A percentile compares a stretch with the other conserved stretches of the same genome.
Conservation (phyloP, 2,113 vertebrate genomes). For the Lamprotornis superbus region DNA sequence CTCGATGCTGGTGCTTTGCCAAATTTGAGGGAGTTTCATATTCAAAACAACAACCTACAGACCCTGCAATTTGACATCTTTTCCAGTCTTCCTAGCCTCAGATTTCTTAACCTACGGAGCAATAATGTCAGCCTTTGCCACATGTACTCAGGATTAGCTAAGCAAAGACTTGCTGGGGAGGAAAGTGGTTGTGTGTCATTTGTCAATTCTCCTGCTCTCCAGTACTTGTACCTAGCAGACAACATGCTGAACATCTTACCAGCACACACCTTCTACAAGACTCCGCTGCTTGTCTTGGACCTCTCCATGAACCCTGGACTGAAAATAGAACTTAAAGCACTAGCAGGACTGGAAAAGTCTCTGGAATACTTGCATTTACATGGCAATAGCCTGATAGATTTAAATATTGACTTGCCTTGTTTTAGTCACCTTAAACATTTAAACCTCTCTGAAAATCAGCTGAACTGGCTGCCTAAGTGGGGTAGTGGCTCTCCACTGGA, state of each 20-base stretch:
- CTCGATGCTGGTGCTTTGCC: slow-evolving; percentile 58
- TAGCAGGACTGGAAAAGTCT: slow-evolving; percentile 84
- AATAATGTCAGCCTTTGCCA: slow-evolving; percentile 78
- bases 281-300: slow-evolving; percentile 80
- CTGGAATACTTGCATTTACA: slow-evolving; percentile 82
- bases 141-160: background rate
- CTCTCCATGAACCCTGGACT: slow-evolving; percentile 85
- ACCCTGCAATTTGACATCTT: slow-evolving; percentile 74
- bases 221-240: slow-evolving; percentile 79
- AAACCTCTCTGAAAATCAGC: slow-evolving; percentile 86
- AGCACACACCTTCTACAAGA: slow-evolving; percentile 75
- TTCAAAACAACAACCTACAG: slow-evolving; percentile 81
- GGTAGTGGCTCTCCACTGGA: slow-evolving; percentile 69
- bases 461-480: slow-evolving; percentile 81
- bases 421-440: slow-evolving; percentile 81
- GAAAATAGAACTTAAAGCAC: slow-evolving; percentile 72
- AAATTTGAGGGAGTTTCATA: slow-evolving; percentile 75
- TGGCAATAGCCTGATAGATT: slow-evolving; percentile 76
- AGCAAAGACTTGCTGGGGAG: background rate
- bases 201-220: slow-evolving; percentile 55
- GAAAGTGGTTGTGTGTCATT: slow-evolving; percentile 77
- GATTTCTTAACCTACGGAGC: slow-evolving; percentile 79
- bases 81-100: slow-evolving; percentile 74
- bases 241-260: slow-evolving; percentile 79
- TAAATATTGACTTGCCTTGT: slow-evolving; percentile 81